Base-by-base conservation (phyloP, 2,797 vertebrate species). In the Rhinoraja longicauda region DNA sequence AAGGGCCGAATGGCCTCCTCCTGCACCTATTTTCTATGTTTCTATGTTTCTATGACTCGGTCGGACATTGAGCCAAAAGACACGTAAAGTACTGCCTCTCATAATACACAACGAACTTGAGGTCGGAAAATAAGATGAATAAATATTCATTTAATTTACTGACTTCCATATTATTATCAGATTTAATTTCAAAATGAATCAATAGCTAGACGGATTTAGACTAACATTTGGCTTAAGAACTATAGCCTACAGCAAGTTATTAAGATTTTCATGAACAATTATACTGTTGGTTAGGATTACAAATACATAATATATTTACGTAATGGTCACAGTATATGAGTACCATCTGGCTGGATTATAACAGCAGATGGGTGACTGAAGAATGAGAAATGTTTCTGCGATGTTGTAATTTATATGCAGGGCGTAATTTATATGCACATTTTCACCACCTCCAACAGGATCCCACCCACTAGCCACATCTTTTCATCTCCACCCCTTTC, bases 241-340 rank as follows among this genome's bases (percentile, higher is more conserved):
- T 9, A 1, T 90, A 90, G 32, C 88, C 88, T 90, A 64, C 62
- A 90, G 88, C 88, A 90, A 70, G 17, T 39, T 64, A 90, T 90
- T 70, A 90, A 70, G 64, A 90, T 90, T 39, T 39, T 90, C 64
- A 70, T 67, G 36, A 67, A 90, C 86, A 90, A 45, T 90, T 70
- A 90, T 26, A 90, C 64, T 90, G 2, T 24, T 70, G n/a, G 32
- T 90, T 90, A 90, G 67, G 32, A 90, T 90, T 90, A 67, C 36
- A 72, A 90, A 59, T 12, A 59, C 26, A 84, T 53, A 84, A 90
- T 90, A 39, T 90, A 70, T 24, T 21, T 39, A 90, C 70, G 62
- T 70, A 90, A 90, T 67, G 70, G 39, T 39, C 86, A 90, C n/a
- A 39, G 86, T 64, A 39, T 90, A 90, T 90, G 88, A 32, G 10